A percentile compares a stretch with the other conserved stretches of the same genome.
Conservation (phyloP, 2,888 invertebrate genomes). For the Dicyrtoma fusca region DNA sequence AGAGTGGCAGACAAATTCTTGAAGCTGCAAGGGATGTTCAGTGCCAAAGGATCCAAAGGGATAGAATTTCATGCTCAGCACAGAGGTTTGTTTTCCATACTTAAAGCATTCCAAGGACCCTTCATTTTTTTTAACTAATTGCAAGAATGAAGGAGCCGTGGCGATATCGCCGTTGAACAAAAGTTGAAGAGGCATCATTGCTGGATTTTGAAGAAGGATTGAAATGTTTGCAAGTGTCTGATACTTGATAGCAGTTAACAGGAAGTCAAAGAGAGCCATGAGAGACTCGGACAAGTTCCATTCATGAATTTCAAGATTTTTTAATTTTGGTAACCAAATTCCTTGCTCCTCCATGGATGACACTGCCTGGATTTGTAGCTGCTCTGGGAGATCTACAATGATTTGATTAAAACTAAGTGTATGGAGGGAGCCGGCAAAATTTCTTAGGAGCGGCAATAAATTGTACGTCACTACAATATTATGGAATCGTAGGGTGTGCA, state of each 20-base stretch:
- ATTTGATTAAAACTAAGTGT: conserved; percentile 44
- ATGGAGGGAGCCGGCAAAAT: conserved; percentile 38
- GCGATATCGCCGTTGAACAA: conserved; percentile 33
- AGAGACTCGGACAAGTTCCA: conserved; percentile 50
- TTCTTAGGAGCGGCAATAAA: conserved; percentile 45
- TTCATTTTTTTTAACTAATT: conserved; percentile 31
- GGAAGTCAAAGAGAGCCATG: conserved; percentile 43
- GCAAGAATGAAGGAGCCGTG: conserved; percentile 40
- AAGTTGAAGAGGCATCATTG: conserved; percentile 43
- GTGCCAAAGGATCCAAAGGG: not conserved
- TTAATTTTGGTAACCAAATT: conserved; percentile 38
- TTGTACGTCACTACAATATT: conserved; percentile 54
- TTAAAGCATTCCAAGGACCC: conserved; percentile 24
- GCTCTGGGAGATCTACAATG: conserved; percentile 49
- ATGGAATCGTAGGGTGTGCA: conserved; percentile 44
- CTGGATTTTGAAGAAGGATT: conserved; percentile 48
- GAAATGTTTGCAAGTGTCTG: conserved; percentile 42
- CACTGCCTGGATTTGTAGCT: conserved; percentile 8
- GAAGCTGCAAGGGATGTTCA: conserved; percentile 37
- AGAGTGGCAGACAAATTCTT: conserved; percentile 44
- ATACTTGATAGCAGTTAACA: conserved; percentile 41
- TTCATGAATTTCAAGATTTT: conserved; percentile 48
- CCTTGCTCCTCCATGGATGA: conserved; percentile 16
- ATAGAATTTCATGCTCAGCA: conserved; percentile 31
- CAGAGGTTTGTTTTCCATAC: conserved; percentile 24